Base-by-base conservation (phyloP, 1,140 invertebrate genomes). In the Monomorium pharaonis region DNA sequence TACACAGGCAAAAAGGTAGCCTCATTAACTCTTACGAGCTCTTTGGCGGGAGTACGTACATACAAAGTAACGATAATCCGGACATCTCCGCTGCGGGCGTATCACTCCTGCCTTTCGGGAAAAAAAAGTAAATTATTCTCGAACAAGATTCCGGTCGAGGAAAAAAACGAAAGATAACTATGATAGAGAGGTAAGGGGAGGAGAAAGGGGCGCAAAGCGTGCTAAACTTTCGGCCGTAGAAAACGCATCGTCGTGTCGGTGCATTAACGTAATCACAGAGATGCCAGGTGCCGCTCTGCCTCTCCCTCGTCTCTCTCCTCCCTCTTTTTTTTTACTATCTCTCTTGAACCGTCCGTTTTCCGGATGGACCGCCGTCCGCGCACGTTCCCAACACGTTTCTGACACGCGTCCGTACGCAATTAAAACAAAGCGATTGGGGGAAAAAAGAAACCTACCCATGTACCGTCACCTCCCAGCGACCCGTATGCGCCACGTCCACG, bases 231-330 rank as follows among this genome's bases (percentile, higher is more conserved):
- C 85, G 70, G 42, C 69, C 27, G 70, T 58, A 70, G 85, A 78
- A 69, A 81, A 86, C 74, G 88, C 85, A 81, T 81, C 80, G 58
- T 76, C 76, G 85, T 74, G 65, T 90, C 92, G 93, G 94, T 94
- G 88, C 93, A 94, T 94, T 94, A 94, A 90, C 90, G 88, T 94
- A 93, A 94, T 94, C 90, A 94, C 91, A 94, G 92, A 90, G 93
- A 78, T 60, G 54, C 85, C 51, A 33, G 24, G 60, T 60, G 63
- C n/a, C 42, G 77, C 70, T 76, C 54, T 49, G 21, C 42, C 65
- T 75, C 74, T 63, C 85, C 37, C 7, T 86, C 81, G 14, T 42
- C 88, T 89, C 76, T 78, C 69, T 69, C 65, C 85, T 87, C 86
- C 88, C 88, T 49, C 49, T 65, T 37, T 80, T 54, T 86, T 70